A percentile compares a stretch with the other conserved stretches of the same genome.
phyloP scores from a whole-genome alignment of 2,888 invertebrate species.

The Chloroclystis v-ata region DNA sequence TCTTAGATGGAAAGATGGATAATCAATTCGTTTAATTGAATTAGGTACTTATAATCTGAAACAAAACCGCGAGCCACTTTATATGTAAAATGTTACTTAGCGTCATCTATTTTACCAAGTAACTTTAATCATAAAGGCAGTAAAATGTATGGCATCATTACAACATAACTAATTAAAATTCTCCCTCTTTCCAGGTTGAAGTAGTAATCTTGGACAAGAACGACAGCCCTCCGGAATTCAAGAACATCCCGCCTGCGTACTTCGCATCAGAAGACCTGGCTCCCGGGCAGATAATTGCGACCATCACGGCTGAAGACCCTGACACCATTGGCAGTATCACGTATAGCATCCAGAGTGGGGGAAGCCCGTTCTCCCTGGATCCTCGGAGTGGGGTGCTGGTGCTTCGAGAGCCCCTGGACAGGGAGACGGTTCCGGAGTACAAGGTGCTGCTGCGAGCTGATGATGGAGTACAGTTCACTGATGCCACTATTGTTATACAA shows the following conservation, averaged over 20 bases:
- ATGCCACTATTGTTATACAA: conserved; percentile 86
- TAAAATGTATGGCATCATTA: neutral
- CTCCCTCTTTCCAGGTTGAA: conserved; percentile 82
- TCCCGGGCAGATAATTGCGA: conserved; percentile 87
- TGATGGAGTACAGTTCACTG: conserved; percentile 92
- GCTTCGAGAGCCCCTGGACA: conserved; percentile 87
- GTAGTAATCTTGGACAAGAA: conserved; percentile 93
- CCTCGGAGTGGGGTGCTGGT: conserved; percentile 83
- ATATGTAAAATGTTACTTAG: no score
- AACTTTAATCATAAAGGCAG: no score
- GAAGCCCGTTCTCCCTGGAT: conserved; percentile 85
- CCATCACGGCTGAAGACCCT: conserved; percentile 88
- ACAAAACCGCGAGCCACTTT: no score
- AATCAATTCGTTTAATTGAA: no score
- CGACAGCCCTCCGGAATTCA: conserved; percentile 95
- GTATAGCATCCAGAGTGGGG: conserved; percentile 83
- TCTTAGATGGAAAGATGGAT: no score
- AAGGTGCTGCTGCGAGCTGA: conserved; percentile 88
- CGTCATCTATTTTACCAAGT: no score
- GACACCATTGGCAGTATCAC: conserved; percentile 88
- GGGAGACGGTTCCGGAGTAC: conserved; percentile 89
- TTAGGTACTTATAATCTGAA: no score
- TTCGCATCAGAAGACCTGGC: conserved; percentile 91
- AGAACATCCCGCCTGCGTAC: conserved; percentile 83
- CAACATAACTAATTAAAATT: neutral